Evolutionary conservation across 1,140 invertebrate species (phyloP).

Genomic region (Globodera rostochiensis): DNA sequence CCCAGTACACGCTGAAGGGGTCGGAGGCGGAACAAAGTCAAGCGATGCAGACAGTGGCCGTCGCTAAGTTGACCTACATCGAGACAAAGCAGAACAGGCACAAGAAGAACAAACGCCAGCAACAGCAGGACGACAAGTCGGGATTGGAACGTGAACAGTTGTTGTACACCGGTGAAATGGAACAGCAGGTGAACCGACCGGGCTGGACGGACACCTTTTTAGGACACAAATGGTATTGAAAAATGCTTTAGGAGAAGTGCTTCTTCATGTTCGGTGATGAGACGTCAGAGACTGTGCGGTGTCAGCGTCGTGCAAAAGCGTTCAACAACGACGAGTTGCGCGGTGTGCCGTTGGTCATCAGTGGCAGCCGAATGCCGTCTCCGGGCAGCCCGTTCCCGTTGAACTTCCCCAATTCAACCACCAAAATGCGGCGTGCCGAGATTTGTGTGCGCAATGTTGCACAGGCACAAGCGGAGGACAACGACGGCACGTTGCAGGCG

Average conservation of each 20-base stretch:
- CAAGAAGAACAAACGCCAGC: background rate
- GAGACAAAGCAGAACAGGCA: background rate
- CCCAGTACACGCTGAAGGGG: conserved; percentile 10
- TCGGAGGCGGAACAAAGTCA: conserved; percentile 14
- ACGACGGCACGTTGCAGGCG: background rate
- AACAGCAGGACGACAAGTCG: background rate
- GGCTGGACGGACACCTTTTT: no score
- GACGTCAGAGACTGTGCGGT: background rate
- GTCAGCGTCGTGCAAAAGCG: background rate
- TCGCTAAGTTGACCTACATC: background rate
- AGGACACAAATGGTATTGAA: no score
- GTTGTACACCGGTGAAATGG: conserved; percentile 5
- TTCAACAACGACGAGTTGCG: background rate
- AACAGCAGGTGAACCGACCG: background rate
- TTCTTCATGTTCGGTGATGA: conserved; percentile 6
- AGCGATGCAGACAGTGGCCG: conserved; percentile 5
- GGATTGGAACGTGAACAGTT: background rate
- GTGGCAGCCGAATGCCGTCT: background rate
- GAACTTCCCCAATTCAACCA: conserved; percentile 5
- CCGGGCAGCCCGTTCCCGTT: background rate
- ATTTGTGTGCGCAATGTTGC: background rate
- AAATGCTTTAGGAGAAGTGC: background rate
- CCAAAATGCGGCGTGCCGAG: background rate
- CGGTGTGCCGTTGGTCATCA: no score
- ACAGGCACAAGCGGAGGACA: background rate